phyloP scores from a whole-genome alignment of 2,888 invertebrate species.

The Flexamia atlantica region DNA sequence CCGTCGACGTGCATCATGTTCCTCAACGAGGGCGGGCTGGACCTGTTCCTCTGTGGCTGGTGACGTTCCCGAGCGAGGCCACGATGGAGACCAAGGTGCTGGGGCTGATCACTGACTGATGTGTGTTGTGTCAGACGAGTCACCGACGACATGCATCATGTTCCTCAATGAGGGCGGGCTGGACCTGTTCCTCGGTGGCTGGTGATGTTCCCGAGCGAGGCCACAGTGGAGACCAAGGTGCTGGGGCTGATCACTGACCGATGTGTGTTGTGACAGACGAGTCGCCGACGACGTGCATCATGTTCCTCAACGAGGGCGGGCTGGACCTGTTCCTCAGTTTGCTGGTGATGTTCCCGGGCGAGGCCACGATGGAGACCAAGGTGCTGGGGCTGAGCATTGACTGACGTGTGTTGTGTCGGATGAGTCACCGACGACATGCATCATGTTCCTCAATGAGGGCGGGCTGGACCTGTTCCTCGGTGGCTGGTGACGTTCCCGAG shows the following conservation, averaged over 20 bases:
- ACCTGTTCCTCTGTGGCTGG: constrained; percentile 81
- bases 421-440: constrained; percentile 85
- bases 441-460: constrained; percentile 82
- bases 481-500: constrained; percentile 80
- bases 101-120: background rate
- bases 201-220: constrained; percentile 80
- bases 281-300: no score
- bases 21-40: constrained; percentile 82
- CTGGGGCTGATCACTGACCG: constrained; percentile 79
- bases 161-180: constrained; percentile 84
- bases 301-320: no score
- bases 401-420: no score
- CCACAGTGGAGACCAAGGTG: constrained; percentile 86
- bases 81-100: constrained; percentile 84
- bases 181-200: constrained; percentile 81
- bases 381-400: no score
- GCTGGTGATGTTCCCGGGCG: no score
- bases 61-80: constrained; percentile 80
- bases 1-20: constrained; percentile 84
- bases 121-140: constrained; percentile 78
- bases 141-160: constrained; percentile 82
- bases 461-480: constrained; percentile 83
- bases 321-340: no score
- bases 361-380: no score
- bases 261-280: constrained; percentile 77